Evolutionary conservation across 2,797 vertebrate genomes (phyloP), one percentile per base, ranked within the genome.

Genomic region (Geotrypetes seraphini): DNA sequence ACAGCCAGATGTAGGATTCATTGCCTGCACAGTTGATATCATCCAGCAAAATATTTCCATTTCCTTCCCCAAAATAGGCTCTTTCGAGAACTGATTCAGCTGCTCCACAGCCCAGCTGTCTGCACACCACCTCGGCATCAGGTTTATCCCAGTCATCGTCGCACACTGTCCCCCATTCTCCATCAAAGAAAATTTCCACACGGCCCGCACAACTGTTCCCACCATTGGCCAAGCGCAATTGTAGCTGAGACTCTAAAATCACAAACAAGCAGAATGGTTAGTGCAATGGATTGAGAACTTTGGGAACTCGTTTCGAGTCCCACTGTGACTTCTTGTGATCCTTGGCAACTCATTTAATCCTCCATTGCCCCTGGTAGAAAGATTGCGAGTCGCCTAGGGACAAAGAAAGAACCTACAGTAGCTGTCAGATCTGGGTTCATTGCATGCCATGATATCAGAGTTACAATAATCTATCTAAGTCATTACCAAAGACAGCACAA

Each of bases 161-260:
- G n/a, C 43, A 46, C n/a, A 46, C 12, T 10, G 36, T 39, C 8
- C 43, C 43, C 43, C 43, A 46, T 10, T 30, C 3, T 29, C 26
- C 22, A 20, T n/a, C 5, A 4, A 33, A 6, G 13, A 21, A 29
- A 13, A 46, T 20, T 15, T 46, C 43, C 24, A 45, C 35, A 27
- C 43, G 45, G 32, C 43, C 36, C 36, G 25, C 23, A 19, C 37
- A 39, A 10, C 6, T 17, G 12, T 25, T 17, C 12, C 13, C 32
- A 12, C 37, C 37, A 26, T 39, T 31, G 6, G 16, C 13, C 10
- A 39, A 37, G 10, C 29, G 29, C 7, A 39, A 4, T 5, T 11
- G 19, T 5, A n/a, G 17, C 24, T 16, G 10, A 10, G 24, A 19
- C 12, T 39, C 36, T 39, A 10, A n/a, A n/a, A 16, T 13, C 5